Evolutionary conservation across 37 sponge, comb jelly and placozoan genomes (phyloP).

Genomic region (Chondrosia reniformis): DNA sequence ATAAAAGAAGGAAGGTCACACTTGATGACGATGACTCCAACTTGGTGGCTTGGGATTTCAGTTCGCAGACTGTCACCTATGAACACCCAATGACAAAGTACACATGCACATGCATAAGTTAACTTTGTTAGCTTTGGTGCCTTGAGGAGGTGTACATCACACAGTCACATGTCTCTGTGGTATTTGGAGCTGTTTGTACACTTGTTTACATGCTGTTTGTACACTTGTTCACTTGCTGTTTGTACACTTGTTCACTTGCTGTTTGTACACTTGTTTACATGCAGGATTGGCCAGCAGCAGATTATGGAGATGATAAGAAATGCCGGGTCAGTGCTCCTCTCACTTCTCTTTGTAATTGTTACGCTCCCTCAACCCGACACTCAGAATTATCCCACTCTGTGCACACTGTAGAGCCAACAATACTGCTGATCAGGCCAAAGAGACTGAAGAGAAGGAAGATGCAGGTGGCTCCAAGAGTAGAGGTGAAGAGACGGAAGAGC

Average conservation of each 20-base stretch:
- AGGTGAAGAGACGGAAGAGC: slow-evolving; percentile 26
- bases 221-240: not conserved
- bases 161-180: no score
- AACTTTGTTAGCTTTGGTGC: not conserved
- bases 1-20: slow-evolving; percentile 11
- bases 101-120: not conserved
- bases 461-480: not conserved
- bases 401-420: no score
- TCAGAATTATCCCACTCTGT: not conserved
- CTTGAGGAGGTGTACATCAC: no score
- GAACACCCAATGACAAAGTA: slow-evolving; percentile 22
- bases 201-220: not conserved
- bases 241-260: not conserved
- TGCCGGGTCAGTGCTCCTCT: slow-evolving; percentile 9
- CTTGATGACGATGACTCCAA: slow-evolving; percentile 10
- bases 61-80: slow-evolving; percentile 19
- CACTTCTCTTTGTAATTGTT: not conserved
- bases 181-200: no score
- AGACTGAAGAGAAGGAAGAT: slow-evolving; percentile 10
- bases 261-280: not conserved
- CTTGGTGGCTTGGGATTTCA: slow-evolving; percentile 3
- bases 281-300: slow-evolving; percentile 10
- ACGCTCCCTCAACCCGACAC: not conserved
- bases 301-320: slow-evolving; percentile 4
- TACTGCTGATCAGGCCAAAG: not conserved